These are phyloP conservation scores for Triplophysa tibetana DNA, from an alignment of 2,113 vertebrate genomes.

Conservation along the genomic window DNA sequence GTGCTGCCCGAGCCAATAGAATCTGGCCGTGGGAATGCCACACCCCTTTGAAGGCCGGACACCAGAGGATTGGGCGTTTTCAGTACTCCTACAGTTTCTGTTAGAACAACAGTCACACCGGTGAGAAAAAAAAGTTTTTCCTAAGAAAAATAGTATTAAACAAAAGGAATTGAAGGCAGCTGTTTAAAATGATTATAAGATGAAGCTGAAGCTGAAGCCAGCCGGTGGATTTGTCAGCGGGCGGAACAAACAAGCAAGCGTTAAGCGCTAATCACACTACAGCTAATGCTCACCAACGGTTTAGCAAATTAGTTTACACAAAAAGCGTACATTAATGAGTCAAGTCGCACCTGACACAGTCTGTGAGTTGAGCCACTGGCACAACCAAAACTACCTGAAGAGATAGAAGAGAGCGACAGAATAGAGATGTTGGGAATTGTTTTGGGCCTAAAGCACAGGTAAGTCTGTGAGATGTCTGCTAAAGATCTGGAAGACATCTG, in stretches of 20 bases:
- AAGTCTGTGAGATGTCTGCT: no score
- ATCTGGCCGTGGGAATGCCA: slow-evolving; percentile 57
- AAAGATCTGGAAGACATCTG: no score
- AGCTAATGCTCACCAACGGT: neutral
- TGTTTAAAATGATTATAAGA: neutral
- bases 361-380: neutral
- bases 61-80: slow-evolving; percentile 18
- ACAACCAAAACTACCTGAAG: slow-evolving; percentile 7
- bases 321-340: neutral
- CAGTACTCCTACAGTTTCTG: slow-evolving; percentile 40
- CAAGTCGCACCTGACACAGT: slow-evolving; percentile 8
- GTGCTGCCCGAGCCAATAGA: slow-evolving; percentile 72
- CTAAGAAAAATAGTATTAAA: no score
- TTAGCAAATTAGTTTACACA: neutral
- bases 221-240: neutral
- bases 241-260: neutral
- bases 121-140: neutral
- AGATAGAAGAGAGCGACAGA: neutral
- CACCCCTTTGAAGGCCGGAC: slow-evolving; percentile 38
- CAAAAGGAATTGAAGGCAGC: no score
- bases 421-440: neutral
- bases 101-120: neutral
- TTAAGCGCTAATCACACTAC: neutral
- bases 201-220: neutral
- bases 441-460: no score